Base-by-base conservation (phyloP, 1,140 invertebrate genomes). In the Ephestia elutella region DNA sequence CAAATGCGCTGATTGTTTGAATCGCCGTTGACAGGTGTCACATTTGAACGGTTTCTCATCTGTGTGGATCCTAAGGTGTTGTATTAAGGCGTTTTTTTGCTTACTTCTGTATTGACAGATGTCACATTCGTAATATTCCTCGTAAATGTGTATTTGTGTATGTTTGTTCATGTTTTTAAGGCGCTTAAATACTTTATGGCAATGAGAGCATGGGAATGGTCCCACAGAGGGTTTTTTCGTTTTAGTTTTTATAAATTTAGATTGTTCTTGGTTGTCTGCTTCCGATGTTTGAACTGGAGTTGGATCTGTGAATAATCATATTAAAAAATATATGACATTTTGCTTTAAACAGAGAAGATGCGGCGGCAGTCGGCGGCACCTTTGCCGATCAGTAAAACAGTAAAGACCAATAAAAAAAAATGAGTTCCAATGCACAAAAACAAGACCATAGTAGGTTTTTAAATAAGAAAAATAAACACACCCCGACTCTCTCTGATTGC, bases 41-140 rank as follows among this genome's bases (percentile, higher is more conserved):
- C 93, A 94, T 7, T 90, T 89, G 60, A 91, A 93, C 0, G 91
- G 92, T 62, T 91, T 92, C 66, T 50, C 48, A 21, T 38, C 17
- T 1, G n/a, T n/a, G 25, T 57, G 48, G 15, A 5, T 20, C 28
- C 15, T 7, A 18, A 49, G 2, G 18, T 49, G 48, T n/a, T 18
- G 5, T 7, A 18, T 49, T 8, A 49, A 17, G 7, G 15, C 7
- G 2, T 2, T 49, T 18, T 49, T 49, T 4, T 17, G 1, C 2
- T 17, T 49, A 2, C 1, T 4, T 49, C 18, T 1, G 17, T 49
- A 49, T 9, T 49, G 48, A 18, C 48, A 49, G 3, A 35, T 9
- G 13, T 35, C 32, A 35, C 32, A 35, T 10, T 35, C 32, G 32
- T 5, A 35, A 35, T 9, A 2, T 35, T 35, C 1, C 32, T 35